Conservation (phyloP, 1,140 invertebrate species). For the Pogonomyrmex barbatus region DNA sequence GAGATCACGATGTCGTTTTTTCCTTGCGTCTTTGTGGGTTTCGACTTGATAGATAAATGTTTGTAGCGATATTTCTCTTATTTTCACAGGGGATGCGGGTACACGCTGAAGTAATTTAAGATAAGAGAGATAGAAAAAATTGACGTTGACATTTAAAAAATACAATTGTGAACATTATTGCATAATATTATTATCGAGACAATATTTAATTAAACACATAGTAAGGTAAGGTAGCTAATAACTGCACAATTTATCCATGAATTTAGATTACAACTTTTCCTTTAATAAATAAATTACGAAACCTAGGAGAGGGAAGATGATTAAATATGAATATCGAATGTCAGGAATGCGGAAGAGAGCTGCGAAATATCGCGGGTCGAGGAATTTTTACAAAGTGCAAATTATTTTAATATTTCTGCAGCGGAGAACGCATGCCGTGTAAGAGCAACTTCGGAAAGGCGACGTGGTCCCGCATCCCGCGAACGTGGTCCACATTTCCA, state of each 20-base stretch:
- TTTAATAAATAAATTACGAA: slow-evolving; percentile 18
- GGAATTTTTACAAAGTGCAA: slow-evolving; percentile 23
- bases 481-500: slow-evolving; percentile 33
- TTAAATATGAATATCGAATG: neutral
- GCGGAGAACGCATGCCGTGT: neutral
- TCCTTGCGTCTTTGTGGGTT: neutral
- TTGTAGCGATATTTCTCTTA: neutral
- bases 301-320: neutral
- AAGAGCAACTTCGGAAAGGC: neutral
- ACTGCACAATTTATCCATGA: neutral
- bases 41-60: neutral
- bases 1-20: neutral
- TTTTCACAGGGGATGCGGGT: neutral
- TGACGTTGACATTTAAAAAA: neutral
- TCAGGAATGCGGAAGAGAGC: neutral
- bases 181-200: neutral
- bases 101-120: neutral
- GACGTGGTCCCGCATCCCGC: slow-evolving; percentile 19
- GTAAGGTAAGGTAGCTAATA: neutral
- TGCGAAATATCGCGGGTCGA: neutral
- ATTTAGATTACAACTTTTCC: neutral
- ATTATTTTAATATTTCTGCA: slow-evolving; percentile 31
- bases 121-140: slow-evolving; percentile 7
- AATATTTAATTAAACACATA: neutral
- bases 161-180: neutral